Evolutionary conservation across 2,113 vertebrate genomes (phyloP).

Genomic region (Poicephalus gulielmi): DNA sequence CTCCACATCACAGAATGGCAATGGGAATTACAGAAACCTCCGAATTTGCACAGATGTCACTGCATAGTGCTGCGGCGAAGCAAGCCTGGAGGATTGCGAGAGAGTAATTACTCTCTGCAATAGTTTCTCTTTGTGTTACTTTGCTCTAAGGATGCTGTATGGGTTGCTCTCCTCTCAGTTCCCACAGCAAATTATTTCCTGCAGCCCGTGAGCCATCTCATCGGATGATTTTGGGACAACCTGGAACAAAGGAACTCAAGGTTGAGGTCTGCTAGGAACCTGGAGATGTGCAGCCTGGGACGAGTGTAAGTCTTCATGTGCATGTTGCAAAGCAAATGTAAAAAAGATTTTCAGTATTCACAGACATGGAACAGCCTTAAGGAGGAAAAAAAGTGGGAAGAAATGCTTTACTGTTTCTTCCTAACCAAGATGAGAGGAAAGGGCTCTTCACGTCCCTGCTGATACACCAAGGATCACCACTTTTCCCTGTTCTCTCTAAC

Average conservation of each 20-base stretch:
- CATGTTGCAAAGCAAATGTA: not conserved
- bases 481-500: not conserved
- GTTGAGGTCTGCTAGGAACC: not conserved
- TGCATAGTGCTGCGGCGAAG: not conserved
- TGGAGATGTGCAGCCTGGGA: rapidly evolving
- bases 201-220: not conserved
- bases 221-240: not conserved
- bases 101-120: not conserved
- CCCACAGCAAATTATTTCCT: not conserved
- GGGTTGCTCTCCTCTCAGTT: not conserved
- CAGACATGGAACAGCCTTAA: not conserved
- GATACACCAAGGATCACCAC: not conserved
- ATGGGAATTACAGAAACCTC: constrained; percentile 14
- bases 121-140: not conserved
- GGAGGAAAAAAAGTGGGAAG: not conserved
- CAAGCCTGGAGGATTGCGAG: not conserved
- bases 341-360: not conserved
- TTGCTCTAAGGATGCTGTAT: not conserved
- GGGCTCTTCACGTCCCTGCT: not conserved
- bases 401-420: not conserved
- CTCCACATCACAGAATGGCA: not conserved
- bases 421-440: not conserved
- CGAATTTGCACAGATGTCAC: not conserved
- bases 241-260: not conserved
- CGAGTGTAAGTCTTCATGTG: not conserved